Evolutionary conservation across 2,888 invertebrate species (phyloP).

Genomic region (Lochmaea capreae): DNA sequence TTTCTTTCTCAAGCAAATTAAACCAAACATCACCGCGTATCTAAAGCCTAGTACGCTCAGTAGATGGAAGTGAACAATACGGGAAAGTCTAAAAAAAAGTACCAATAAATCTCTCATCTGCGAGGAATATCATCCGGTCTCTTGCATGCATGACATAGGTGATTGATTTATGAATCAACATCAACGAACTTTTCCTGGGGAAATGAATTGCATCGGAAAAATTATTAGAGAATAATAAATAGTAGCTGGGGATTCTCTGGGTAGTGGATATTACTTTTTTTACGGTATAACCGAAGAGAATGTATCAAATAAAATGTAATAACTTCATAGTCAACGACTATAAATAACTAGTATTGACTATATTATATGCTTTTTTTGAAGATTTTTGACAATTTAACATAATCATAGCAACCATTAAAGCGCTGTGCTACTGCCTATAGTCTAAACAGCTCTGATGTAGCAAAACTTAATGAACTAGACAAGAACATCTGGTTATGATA

Average conservation of each 20-base stretch:
- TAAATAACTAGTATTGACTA: too few relatives aligned
- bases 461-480: too few relatives aligned
- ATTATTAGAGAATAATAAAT: neutral
- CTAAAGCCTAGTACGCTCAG: neutral
- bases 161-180: constrained; percentile 11
- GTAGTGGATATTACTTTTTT: neutral
- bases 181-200: neutral
- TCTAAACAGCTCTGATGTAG: too few relatives aligned
- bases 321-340: too few relatives aligned
- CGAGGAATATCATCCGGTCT: neutral
- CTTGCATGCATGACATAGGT: neutral
- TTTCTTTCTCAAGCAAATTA: neutral
- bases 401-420: too few relatives aligned
- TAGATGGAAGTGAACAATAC: neutral
- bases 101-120: neutral
- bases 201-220: neutral
- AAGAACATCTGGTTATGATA: too few relatives aligned
- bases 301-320: too few relatives aligned
- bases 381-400: too few relatives aligned
- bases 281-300: neutral
- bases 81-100: neutral
- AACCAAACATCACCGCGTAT: neutral
- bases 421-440: too few relatives aligned
- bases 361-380: too few relatives aligned
- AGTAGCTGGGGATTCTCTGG: neutral